These are phyloP conservation scores for Leptatherina wallacei DNA, from an alignment of 2,797 vertebrate species.

Conservation along the genomic window DNA sequence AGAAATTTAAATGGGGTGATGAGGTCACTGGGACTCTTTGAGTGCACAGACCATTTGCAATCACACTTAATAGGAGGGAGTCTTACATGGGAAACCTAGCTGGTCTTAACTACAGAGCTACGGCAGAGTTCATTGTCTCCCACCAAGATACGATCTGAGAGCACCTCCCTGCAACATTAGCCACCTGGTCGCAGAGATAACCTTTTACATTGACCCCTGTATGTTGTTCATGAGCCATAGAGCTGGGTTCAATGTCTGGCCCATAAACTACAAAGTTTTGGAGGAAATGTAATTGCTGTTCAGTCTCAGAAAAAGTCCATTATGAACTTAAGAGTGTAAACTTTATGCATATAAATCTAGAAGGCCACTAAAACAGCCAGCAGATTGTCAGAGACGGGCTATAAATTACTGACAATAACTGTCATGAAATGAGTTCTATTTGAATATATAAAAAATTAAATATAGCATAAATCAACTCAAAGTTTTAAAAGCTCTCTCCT, in stretches of 20 bases:
- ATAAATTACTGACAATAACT: background rate
- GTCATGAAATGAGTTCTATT: background rate
- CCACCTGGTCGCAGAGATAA: conserved; percentile 45
- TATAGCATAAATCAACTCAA: background rate
- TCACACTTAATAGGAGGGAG: conserved; percentile 36
- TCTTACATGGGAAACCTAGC: conserved; percentile 36
- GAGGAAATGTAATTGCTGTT: background rate
- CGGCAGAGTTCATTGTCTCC: conserved; percentile 47
- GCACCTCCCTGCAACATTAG: conserved; percentile 34
- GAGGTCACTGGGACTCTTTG: conserved; percentile 30
- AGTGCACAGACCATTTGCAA: conserved; percentile 19
- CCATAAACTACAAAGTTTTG: conserved; percentile 1
- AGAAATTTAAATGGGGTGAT: conserved; percentile 30
- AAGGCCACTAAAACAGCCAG: background rate
- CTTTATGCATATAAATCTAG: background rate
- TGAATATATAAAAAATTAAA: background rate
- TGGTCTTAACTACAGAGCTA: conserved; percentile 16
- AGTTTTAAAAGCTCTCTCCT: too few species aligned
- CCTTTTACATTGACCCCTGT: conserved; percentile 21
- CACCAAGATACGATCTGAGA: conserved; percentile 42
- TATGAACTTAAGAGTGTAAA: background rate
- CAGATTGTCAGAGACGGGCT: background rate
- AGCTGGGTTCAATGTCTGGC: conserved; percentile 4
- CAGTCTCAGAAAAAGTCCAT: background rate
- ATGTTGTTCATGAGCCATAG: background rate